Evolutionary conservation across 2,797 vertebrate genomes (phyloP), one percentile per base, ranked within the genome.

Genomic region (Galaxias olidus): DNA sequence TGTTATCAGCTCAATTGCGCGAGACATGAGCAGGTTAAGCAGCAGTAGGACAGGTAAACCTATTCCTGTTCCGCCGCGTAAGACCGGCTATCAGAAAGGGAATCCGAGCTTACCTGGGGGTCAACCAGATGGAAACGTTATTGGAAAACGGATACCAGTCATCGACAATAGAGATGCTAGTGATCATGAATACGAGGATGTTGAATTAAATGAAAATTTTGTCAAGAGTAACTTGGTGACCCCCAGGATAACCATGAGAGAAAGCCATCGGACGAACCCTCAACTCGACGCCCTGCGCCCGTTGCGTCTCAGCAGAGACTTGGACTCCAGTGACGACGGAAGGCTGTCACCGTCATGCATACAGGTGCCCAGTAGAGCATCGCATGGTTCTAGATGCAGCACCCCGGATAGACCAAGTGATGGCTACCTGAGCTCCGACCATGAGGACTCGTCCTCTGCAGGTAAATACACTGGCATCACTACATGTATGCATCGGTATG

Each of bases 391-490:
- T 9, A 78, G 91, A 5, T 86, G 81, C 86, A 95, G 95, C 88
- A 95, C 94, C 19, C 94, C 95, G 0, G 95, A 96, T 65, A 75
- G 90, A 78, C 90, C 89, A 73, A 93, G 93, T 46, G 94, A 94
- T 56, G 95, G 94, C 12, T 91, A 89, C 87, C 78, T 92, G 86
- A 96, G 95, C 89, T 97, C 96, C 0, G 97, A 97, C 84, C 94
- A 92, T 12, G 96, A 96, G 10, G 92, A 93, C 84, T 90, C 83
- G 57, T 94, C 92, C 7, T 95, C 93, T 5, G 85, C 86, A 89
- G 94, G 95, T 94, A 86, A 19, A 59, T 18, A n/a, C 41, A 44
- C 11, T 19, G 15, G 15, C 15, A 11, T 49, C 17, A 2, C 30
- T 30, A 30, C 30, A 30, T 30, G 6, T 30, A 30, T 30, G 30